These are phyloP conservation scores for Dinomys branickii DNA, from an alignment of 2,113 vertebrate species.

Conservation along the genomic window DNA sequence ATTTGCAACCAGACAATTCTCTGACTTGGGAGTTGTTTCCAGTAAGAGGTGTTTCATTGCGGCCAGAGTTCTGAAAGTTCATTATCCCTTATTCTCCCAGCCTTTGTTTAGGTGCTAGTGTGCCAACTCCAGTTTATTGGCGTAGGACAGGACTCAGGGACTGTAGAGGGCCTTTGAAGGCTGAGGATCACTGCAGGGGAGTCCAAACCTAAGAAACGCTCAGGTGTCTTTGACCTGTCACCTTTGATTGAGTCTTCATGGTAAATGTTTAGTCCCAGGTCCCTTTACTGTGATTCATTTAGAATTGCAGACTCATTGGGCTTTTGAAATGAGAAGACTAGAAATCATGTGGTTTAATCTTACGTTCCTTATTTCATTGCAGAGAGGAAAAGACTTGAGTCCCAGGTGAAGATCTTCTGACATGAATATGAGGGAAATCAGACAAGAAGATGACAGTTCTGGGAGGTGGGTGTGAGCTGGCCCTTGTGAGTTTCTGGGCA, in stretches of 20 bases:
- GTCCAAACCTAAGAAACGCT: not conserved
- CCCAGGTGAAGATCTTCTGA: not conserved
- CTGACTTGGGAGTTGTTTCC: not conserved
- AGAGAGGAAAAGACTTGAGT: not conserved
- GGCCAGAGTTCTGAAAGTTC: not conserved
- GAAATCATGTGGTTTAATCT: not conserved
- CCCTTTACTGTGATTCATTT: not conserved
- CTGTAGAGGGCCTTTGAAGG: not conserved
- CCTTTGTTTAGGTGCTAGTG: not conserved
- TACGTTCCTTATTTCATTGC: not conserved
- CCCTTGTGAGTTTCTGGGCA: not conserved
- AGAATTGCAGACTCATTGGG: not conserved
- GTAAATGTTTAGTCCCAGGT: not conserved
- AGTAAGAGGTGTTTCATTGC: not conserved
- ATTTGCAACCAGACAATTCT: not conserved
- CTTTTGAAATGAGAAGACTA: not conserved
- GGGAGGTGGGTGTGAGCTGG: not conserved
- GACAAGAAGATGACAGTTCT: not conserved
- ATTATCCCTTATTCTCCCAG: not conserved
- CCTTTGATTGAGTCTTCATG: not conserved
- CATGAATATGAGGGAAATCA: not conserved
- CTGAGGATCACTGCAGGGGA: not conserved
- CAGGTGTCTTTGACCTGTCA: not conserved
- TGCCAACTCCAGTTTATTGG: not conserved
- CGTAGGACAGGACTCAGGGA: not conserved